Base-by-base conservation (phyloP, 2,888 invertebrate species). In the Carterocephalus palaemon region DNA sequence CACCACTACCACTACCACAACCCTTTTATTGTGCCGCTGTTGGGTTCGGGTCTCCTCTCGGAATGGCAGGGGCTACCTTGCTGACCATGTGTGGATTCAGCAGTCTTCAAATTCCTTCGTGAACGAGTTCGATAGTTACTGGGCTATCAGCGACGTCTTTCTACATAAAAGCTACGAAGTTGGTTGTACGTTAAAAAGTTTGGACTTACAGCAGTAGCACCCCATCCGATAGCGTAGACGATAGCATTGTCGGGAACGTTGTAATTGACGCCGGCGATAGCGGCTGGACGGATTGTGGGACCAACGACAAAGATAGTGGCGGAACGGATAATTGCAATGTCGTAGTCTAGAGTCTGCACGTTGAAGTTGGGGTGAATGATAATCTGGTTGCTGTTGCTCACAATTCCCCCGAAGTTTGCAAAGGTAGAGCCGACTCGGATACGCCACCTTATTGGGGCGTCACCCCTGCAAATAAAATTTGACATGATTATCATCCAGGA, bases 321-420 rank as follows among this genome's bases (percentile, higher is more conserved):
- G 1, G 65, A 50, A 7, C 62, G 68, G 13, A 82, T 12, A 3
- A 83, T 56, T 5, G 71, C 64, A 8, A 82, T 51, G 42, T 85
- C 82, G 47, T 66, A 67, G 29, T 28, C 13, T 4, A 13, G n/a
- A n/a, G 15, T 15, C 1, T 0, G 1, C 5, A 7, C 2, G 28
- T 15, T 15, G 28, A 3, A 28, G 3, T 7, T 1, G 15, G 64
- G 58, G 49, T 88, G 79, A 13, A 48, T 53, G 15, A 61, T 56
- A 41, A 62, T 52, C 7, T 3, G 9, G 2, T 40, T 7, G 0
- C 53, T 10, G 22, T 31, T 39, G 47, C n/a, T n/a, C n/a, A n/a
- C n/a, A n/a, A n/a, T n/a, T n/a, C n/a, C n/a, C n/a, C 45, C 45
- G 4, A 16, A 31, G 23, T 24, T 45, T 10, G 37, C 37, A 3